Percentiles rank a stretch among this genome's conserved stretches.
phyloP scores from a whole-genome alignment of 2,888 invertebrate species.

The Drosophila anomelani region DNA sequence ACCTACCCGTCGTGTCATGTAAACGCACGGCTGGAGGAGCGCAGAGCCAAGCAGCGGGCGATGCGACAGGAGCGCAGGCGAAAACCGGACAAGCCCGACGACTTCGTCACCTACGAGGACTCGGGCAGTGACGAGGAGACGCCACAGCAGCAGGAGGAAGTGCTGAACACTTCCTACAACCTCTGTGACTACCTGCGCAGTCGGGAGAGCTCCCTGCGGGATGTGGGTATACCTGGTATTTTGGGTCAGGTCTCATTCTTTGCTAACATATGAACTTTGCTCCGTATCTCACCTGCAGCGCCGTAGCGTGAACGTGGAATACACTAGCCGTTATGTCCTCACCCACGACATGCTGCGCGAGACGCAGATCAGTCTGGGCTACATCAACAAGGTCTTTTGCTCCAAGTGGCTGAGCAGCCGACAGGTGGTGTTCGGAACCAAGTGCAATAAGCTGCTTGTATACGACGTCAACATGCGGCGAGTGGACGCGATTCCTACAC shows the following conservation, averaged over 20 bases:
- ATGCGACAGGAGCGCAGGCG: conserved; percentile 88
- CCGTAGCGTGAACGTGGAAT: conserved; percentile 90
- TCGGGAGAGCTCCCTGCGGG: conserved; percentile 90
- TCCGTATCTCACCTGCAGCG: conserved; percentile 62
- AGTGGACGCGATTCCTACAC: conserved; percentile 94
- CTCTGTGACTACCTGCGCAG: conserved; percentile 94
- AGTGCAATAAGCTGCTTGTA: conserved; percentile 98
- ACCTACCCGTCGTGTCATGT: conserved; percentile 92
- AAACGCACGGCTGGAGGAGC: conserved; percentile 89
- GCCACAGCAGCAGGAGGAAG: conserved; percentile 89
- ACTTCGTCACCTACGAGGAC: conserved; percentile 95
- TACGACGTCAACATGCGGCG: conserved; percentile 95
- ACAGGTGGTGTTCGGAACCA: conserved; percentile 98
- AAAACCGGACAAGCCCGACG: conserved; percentile 94
- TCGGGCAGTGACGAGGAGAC: conserved; percentile 95
- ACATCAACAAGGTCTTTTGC: conserved; percentile 97
- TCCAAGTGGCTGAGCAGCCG: conserved; percentile 98
- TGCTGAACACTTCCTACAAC: conserved; percentile 92
- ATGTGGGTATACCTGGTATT: conserved; percentile 84
- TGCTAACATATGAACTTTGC: conserved; percentile 25
- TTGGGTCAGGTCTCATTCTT: background rate
- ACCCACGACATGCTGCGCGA: conserved; percentile 96
- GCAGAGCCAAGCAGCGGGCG: conserved; percentile 87
- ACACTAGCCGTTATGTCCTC: conserved; percentile 94
- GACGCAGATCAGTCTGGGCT: conserved; percentile 92